Base-by-base conservation (phyloP, 2,797 vertebrate species). In the Orientallactaga sibirica region DNA sequence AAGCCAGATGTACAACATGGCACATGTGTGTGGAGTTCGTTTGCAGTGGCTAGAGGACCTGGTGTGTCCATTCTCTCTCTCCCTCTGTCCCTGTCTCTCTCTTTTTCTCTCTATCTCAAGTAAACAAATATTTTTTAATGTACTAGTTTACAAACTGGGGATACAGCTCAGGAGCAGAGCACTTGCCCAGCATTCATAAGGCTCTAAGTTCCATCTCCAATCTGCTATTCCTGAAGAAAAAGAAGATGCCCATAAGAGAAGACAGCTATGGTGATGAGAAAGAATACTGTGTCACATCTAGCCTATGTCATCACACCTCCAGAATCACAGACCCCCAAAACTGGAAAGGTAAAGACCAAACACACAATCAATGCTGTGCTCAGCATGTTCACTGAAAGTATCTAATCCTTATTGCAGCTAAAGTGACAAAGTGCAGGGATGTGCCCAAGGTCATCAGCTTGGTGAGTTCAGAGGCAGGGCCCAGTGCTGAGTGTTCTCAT, bases 251-350 rank as follows among this genome's bases (percentile, higher is more conserved):
- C 68, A 43, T 25, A 48, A 88, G 41, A 94, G 29, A 22, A 81
- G 33, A 75, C 71, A 16, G 33, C 9, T n/a, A 22, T 27, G 64
- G 48, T n/a, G 68, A n/a, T 75, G 61, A 92, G 29, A 84, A 94
- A 67, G 58, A 91, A 76, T 20, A 74, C 20, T 37, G 82, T 41
- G 71, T 86, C 58, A 93, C 78, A 88, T 62, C 61, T 79, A 82
- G 25, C 62, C 58, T 68, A 82, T 41, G 11, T 81, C 37, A 68
- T 86, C 55, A 70, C 8, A 92, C 11, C 25, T 77, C 58, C 1
- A 73, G 43, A 87, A 62, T 55, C 67, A 90, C 88, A 95, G 81
- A 75, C 66, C 7, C n/a, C 64, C 68, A 41, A 73, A 83, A 73
- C 48, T 37, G 18, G 41, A 92, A 93, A 6, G 4, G 14, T 33